phyloP scores from a whole-genome alignment of 2,113 vertebrate species.

The Sarotherodon lohbergeri region DNA sequence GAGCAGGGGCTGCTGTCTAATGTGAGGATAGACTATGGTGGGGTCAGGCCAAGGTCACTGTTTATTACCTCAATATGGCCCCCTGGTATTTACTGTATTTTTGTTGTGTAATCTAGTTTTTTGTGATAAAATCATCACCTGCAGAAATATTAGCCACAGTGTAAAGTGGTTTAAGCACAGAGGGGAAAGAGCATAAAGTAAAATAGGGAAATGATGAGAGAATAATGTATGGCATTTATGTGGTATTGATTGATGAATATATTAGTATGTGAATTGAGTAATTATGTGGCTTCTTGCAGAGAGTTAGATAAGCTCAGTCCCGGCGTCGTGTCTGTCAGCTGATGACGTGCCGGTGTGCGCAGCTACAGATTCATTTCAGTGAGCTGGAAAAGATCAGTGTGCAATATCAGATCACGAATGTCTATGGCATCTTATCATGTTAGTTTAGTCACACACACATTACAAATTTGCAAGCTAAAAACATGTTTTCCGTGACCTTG shows the following conservation, averaged over 20 bases:
- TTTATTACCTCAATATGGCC: neutral
- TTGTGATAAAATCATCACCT: neutral
- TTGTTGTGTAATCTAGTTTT: neutral
- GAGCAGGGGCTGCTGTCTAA: constrained; percentile 13
- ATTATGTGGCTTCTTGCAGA: neutral
- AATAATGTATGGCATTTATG: neutral
- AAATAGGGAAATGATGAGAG: neutral
- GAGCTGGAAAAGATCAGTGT: neutral
- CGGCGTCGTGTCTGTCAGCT: accelerated
- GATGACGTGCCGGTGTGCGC: neutral
- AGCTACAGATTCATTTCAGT: neutral
- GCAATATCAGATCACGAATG: neutral
- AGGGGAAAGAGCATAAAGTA: neutral
- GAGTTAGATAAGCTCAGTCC: neutral
- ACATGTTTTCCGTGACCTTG: neutral
- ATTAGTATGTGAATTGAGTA: neutral
- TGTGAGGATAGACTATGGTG: constrained; percentile 5
- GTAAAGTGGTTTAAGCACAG: neutral
- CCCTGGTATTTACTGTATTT: neutral
- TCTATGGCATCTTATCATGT: neutral
- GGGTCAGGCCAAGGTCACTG: constrained; percentile 24
- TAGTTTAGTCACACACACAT: neutral
- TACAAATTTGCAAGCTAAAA: neutral
- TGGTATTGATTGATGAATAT: neutral
- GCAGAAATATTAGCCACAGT: neutral